These are phyloP conservation scores for Aspiorhynchus laticeps DNA, from an alignment of 2,113 vertebrate genomes.

Conservation along the genomic window DNA sequence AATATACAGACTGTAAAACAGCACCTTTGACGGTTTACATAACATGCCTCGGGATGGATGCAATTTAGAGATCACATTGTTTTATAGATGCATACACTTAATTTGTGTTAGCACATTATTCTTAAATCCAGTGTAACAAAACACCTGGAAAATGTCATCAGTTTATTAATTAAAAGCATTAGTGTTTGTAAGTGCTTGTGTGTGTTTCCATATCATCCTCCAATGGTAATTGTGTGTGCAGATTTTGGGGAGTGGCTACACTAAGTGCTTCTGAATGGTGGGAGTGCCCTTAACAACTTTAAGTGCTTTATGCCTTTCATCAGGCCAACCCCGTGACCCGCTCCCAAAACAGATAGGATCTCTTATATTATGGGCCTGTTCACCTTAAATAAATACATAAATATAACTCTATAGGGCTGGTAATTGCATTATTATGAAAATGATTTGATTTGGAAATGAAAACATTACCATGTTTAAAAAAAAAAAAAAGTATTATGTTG, in stretches of 20 bases:
- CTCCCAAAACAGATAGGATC: conserved; percentile 15
- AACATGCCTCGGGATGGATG: neutral
- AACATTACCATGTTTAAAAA: too few relatives aligned
- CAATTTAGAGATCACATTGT: neutral
- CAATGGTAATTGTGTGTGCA: conserved; percentile 25
- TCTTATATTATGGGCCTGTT: neutral
- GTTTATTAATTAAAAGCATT: neutral
- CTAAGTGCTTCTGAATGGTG: conserved; percentile 33
- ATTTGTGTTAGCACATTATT: neutral
- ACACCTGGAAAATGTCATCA: neutral
- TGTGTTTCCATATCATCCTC: conserved; percentile 4
- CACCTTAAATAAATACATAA: neutral
- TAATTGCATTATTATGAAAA: neutral
- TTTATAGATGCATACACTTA: neutral
- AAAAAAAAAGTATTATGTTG: too few relatives aligned
- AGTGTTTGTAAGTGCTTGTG: conserved; percentile 6
- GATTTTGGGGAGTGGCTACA: conserved; percentile 35
- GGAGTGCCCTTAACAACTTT: conserved; percentile 30
- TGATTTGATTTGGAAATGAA: neutral
- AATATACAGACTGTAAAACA: neutral
- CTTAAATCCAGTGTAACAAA: neutral
- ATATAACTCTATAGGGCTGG: neutral
- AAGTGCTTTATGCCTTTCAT: conserved; percentile 37
- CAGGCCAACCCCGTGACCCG: neutral
- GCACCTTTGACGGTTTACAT: neutral